These are phyloP conservation scores for Tethya wilhelma DNA, from an alignment of 37 sponge, comb jelly and placozoan genomes.

Conservation along the genomic window DNA sequence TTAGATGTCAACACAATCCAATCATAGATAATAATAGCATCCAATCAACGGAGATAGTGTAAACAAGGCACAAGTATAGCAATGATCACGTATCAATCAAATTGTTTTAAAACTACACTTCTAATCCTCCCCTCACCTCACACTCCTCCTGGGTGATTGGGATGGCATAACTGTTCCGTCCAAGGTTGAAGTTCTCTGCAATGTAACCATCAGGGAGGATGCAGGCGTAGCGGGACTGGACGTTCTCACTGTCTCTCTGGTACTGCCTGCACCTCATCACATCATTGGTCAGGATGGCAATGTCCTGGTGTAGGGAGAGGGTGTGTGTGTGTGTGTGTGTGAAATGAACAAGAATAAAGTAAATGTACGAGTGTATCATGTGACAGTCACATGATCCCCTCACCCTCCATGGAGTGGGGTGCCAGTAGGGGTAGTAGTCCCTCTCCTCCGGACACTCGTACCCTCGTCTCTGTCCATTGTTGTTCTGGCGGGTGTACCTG, in stretches of 20 bases:
- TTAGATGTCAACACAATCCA: no score
- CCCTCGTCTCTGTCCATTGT: conserved; percentile 85
- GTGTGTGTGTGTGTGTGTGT: not conserved
- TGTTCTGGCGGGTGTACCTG: conserved; percentile 95
- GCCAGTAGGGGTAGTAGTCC: conserved; percentile 99
- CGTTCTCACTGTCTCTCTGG: conserved; percentile 82
- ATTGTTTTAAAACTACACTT: not conserved
- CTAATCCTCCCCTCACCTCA: conserved; percentile 61
- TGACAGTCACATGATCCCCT: conserved; percentile 24
- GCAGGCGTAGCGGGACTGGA: conserved; percentile 86
- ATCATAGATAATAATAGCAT: not conserved
- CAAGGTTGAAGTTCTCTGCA: conserved; percentile 22
- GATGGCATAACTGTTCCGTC: conserved; percentile 41
- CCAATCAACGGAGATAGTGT: not conserved
- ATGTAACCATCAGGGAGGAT: conserved; percentile 60
- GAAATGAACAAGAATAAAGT: not conserved
- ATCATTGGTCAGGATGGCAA: conserved; percentile 93
- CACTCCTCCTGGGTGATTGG: conserved; percentile 88
- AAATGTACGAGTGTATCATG: not conserved
- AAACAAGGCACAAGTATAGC: not conserved
- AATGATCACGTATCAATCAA: not conserved
- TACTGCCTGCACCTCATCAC: conserved; percentile 82
- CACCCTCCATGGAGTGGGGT: conserved; percentile 97
- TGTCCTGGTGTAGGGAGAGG: conserved; percentile 65
- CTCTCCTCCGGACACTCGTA: conserved; percentile 99